Conservation (phyloP, 2,113 vertebrate genomes). For the Vulpes ferrilata region DNA sequence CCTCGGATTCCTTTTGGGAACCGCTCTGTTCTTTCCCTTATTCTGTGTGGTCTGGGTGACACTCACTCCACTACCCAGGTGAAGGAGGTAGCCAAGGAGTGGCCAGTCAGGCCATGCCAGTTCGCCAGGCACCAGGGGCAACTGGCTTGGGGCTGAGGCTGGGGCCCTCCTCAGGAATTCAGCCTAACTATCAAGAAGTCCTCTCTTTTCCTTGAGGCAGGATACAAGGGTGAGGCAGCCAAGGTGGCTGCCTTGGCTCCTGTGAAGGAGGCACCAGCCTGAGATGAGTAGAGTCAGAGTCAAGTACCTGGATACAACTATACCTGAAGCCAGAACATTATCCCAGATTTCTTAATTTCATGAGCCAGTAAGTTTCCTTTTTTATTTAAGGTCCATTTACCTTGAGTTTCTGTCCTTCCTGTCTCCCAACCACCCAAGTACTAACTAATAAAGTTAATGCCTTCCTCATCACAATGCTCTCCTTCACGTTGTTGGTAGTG, state of each 20-base stretch:
- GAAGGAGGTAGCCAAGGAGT: neutral
- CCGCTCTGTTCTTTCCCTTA: neutral
- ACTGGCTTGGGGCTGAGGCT: neutral
- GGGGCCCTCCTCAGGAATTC: neutral
- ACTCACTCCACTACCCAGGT: neutral
- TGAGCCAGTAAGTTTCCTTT: neutral
- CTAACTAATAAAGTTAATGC: neutral
- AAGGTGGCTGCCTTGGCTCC: neutral
- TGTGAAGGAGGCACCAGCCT: neutral
- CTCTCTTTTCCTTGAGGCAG: neutral
- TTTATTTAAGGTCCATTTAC: neutral
- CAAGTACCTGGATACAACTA: neutral
- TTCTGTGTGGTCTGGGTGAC: neutral
- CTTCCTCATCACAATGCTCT: neutral
- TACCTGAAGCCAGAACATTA: neutral
- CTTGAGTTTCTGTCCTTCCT: neutral
- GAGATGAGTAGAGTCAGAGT: neutral
- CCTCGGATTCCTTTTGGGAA: neutral
- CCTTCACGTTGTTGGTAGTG: neutral
- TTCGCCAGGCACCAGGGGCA: neutral
- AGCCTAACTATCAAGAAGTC: neutral
- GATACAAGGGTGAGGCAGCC: neutral
- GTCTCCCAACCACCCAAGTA: neutral
- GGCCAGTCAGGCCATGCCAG: neutral
- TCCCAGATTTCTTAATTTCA: neutral